phyloP scores from a whole-genome alignment of 2,113 vertebrate species.

The Coracopsis vasa region DNA sequence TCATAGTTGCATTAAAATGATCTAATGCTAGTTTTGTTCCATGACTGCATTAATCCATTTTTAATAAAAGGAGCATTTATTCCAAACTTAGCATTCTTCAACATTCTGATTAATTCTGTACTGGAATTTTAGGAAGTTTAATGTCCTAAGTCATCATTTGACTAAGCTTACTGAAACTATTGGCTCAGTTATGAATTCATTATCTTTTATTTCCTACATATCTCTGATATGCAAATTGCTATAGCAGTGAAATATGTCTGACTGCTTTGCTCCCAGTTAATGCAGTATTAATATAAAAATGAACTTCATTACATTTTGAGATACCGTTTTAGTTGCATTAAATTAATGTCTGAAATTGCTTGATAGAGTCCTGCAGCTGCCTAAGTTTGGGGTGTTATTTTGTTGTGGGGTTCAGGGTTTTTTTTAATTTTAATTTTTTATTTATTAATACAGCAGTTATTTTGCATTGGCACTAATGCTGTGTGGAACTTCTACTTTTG shows the following conservation, averaged over 20 bases:
- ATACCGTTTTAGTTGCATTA: background rate
- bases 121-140: background rate
- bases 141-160: constrained; percentile 28
- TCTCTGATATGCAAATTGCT: constrained; percentile 31
- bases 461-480: background rate
- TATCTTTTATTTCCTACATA: constrained; percentile 22
- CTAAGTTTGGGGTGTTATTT: background rate
- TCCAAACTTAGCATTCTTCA: constrained; percentile 6
- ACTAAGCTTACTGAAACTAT: constrained; percentile 32
- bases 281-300: background rate
- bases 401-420: background rate
- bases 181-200: constrained; percentile 24
- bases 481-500: background rate
- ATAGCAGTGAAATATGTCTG: constrained; percentile 8
- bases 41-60: constrained; percentile 29
- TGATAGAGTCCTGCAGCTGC: background rate
- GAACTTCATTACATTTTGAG: constrained; percentile 10
- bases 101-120: constrained; percentile 13
- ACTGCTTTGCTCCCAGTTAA: constrained; percentile 8
- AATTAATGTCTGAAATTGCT: background rate
- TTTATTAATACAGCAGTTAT: background rate
- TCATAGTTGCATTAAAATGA: constrained; percentile 12
- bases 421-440: background rate
- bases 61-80: constrained; percentile 32
- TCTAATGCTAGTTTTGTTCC: constrained; percentile 43